These are phyloP conservation scores for Conistra vaccinii DNA, from an alignment of 2,888 invertebrate genomes.

Conservation along the genomic window DNA sequence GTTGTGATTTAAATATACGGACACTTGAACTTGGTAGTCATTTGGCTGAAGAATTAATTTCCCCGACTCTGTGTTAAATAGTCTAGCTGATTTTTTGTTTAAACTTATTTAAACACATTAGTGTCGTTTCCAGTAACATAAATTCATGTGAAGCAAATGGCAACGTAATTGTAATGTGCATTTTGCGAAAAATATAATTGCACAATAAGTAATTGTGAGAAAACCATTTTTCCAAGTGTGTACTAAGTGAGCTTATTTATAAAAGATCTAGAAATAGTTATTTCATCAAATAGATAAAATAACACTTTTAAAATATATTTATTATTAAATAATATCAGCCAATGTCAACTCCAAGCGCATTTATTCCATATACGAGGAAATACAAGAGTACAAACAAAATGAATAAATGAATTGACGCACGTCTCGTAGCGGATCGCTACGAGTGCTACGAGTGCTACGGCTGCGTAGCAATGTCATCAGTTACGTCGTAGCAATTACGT, in stretches of 20 bases:
- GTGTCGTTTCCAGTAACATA: not conserved
- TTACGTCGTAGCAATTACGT: conserved; percentile 46
- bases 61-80: not conserved
- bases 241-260: not conserved
- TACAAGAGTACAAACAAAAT: conserved; percentile 12
- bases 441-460: conserved; percentile 35
- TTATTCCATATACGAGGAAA: conserved; percentile 1
- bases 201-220: not conserved
- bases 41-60: not conserved
- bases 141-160: not conserved
- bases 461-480: conserved; percentile 42
- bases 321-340: not conserved
- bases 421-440: conserved; percentile 37
- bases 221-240: not conserved
- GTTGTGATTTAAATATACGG: not conserved
- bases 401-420: conserved; percentile 32
- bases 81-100: not conserved
- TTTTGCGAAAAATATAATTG: no score
- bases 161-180: not conserved
- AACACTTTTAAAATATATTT: not conserved
- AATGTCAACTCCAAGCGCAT: not conserved
- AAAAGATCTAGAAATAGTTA: not conserved
- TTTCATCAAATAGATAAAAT: not conserved
- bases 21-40: not conserved
- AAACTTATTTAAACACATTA: not conserved